phyloP scores from a whole-genome alignment of 1,140 invertebrate genomes.

The Hylaeus volcanicus region DNA sequence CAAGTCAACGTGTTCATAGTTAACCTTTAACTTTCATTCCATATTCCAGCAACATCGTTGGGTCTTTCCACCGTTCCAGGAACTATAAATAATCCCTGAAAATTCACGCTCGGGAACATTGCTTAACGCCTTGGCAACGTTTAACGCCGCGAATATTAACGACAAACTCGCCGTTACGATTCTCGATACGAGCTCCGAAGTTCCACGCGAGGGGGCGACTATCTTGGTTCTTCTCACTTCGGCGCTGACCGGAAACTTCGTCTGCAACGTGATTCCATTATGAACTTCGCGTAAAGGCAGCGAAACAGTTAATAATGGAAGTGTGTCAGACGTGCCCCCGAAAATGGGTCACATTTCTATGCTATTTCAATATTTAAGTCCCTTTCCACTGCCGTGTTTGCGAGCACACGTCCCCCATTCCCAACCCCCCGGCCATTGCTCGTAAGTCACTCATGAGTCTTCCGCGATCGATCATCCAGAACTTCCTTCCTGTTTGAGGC shows the following conservation, averaged over 20 bases:
- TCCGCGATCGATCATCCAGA: conserved; percentile 40
- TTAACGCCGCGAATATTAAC: conserved; percentile 13
- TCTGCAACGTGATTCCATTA: conserved; percentile 31
- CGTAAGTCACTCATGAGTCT: conserved; percentile 20
- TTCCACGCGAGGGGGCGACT: conserved; percentile 8
- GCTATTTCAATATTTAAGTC: conserved; percentile 35
- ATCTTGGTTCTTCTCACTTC: conserved; percentile 28
- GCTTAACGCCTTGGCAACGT: neutral
- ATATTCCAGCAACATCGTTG: too few species aligned
- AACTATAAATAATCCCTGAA: too few species aligned
- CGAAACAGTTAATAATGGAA: conserved; percentile 37
- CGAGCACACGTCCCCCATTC: neutral
- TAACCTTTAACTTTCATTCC: too few species aligned
- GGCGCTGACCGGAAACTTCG: neutral
- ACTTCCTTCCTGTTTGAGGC: conserved; percentile 17
- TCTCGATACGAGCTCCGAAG: conserved; percentile 33
- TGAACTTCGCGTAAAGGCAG: conserved; percentile 41
- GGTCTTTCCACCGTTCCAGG: too few species aligned
- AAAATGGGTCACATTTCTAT: conserved; percentile 43
- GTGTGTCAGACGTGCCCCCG: conserved; percentile 31
- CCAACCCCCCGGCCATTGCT: too few species aligned
- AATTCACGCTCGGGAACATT: too few species aligned
- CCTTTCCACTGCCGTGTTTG: too few species aligned
- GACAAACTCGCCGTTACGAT: neutral
- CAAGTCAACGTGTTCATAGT: too few species aligned